These are phyloP conservation scores for Paratilapia polleni DNA, from an alignment of 2,113 vertebrate species.

Conservation along the genomic window DNA sequence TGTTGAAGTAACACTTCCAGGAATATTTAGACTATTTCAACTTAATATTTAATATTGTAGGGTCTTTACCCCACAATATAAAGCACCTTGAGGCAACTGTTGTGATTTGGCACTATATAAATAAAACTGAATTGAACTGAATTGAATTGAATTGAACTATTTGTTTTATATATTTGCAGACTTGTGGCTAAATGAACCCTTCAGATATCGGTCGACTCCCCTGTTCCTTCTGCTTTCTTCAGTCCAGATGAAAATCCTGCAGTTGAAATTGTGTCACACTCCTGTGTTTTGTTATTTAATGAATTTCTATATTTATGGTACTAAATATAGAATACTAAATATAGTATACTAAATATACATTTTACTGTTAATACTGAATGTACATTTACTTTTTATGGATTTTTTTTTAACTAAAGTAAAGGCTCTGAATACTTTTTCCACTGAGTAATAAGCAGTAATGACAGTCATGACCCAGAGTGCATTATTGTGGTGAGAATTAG, in stretches of 20 bases:
- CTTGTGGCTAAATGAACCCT: constrained; percentile 10
- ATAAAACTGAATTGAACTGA: no score
- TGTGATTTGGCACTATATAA: no score
- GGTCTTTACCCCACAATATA: no score
- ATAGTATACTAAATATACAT: not conserved
- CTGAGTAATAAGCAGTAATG: not conserved
- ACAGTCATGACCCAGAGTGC: not conserved
- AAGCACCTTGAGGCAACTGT: no score
- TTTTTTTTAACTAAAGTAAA: not conserved
- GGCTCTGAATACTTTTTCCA: not conserved
- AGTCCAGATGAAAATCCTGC: constrained; percentile 83
- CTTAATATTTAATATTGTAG: no score
- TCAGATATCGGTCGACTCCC: constrained; percentile 10
- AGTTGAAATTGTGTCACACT: constrained; percentile 88
- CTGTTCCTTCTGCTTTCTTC: constrained; percentile 44
- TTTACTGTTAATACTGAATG: not conserved
- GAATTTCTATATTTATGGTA: no score
- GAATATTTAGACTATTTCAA: not conserved
- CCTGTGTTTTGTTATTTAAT: constrained; percentile 1
- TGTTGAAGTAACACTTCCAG: not conserved
- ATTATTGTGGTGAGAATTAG: not conserved
- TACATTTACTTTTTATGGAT: not conserved
- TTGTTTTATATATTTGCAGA: constrained; percentile 26
- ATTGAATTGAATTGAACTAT: no score
- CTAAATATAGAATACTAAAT: no score